Percentiles rank a stretch among this genome's conserved stretches.
Conservation (phyloP, 2,888 invertebrate species). For the Drosophila pegasa region DNA sequence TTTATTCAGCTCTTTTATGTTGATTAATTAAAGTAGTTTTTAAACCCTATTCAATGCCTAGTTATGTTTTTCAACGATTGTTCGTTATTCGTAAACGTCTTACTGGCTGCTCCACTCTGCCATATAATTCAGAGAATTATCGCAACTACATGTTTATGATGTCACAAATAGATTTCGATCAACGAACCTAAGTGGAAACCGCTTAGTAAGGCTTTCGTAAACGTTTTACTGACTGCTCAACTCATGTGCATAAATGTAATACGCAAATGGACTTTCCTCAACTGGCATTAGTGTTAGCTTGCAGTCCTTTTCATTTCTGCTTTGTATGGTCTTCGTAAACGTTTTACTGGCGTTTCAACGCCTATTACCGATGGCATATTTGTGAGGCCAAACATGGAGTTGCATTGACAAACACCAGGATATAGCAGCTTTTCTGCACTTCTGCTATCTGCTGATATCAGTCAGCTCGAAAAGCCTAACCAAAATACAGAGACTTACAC, state of each 20-base stretch:
- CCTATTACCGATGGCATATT: too few species aligned
- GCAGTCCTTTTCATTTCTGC: not conserved
- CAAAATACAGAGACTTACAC: not conserved
- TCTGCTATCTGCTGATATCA: not conserved
- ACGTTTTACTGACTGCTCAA: not conserved
- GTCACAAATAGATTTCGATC: not conserved
- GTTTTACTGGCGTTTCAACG: too few species aligned
- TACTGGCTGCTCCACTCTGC: not conserved
- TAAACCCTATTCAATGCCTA: not conserved
- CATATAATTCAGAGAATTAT: not conserved
- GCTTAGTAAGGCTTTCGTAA: not conserved
- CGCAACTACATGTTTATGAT: not conserved
- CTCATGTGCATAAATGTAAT: too few species aligned
- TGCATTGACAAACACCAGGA: too few species aligned
- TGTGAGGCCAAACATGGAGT: too few species aligned
- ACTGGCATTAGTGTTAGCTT: not conserved
- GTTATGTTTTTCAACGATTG: too few species aligned
- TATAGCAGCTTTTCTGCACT: not conserved
- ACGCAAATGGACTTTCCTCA: not conserved
- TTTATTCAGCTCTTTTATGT: not conserved
- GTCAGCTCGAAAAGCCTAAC: not conserved
- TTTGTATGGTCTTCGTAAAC: too few species aligned
- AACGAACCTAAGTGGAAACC: too few species aligned
- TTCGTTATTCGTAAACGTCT: constrained; percentile 2
- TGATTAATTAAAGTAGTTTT: not conserved